Conservation (phyloP, 1,140 invertebrate genomes). For the Antheraea mylitta region DNA sequence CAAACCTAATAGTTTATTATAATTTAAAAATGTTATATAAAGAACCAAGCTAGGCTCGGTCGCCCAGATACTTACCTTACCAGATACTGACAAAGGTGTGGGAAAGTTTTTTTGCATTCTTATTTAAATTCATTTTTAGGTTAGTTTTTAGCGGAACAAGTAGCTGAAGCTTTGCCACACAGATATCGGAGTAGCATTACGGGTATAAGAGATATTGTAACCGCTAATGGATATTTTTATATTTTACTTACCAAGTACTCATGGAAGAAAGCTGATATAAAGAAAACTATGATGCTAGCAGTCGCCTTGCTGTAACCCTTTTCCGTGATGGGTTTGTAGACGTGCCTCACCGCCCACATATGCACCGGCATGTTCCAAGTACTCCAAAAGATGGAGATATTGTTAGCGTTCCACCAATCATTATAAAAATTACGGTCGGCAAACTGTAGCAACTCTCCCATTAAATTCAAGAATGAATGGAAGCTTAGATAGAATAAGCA, state of each 20-base stretch:
- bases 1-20: too few species aligned
- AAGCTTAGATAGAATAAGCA: slow-evolving; percentile 98
- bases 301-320: slow-evolving; percentile 86
- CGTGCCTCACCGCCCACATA: slow-evolving; percentile 89
- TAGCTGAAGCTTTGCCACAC: too few species aligned
- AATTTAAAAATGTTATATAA: too few species aligned
- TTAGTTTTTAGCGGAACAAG: too few species aligned
- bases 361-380: slow-evolving; percentile 99
- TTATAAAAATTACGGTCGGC: slow-evolving; percentile 98
- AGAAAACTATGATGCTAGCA: slow-evolving; percentile 93
- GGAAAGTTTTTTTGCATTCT: too few species aligned
- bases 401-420: slow-evolving; percentile 99
- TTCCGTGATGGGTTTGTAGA: slow-evolving; percentile 95
- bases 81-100: too few species aligned
- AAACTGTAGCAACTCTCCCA: slow-evolving; percentile 96
- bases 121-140: too few species aligned
- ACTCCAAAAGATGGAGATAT: slow-evolving; percentile 97
- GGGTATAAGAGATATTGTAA: too few species aligned
- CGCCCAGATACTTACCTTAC: too few species aligned
- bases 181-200: too few species aligned
- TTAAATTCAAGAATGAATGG: slow-evolving; percentile 96
- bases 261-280: slow-evolving; percentile 98
- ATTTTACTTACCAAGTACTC: slow-evolving; percentile 92
- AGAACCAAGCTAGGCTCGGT: too few species aligned
- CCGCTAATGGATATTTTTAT: neutral